Conservation (phyloP, 1,140 invertebrate genomes). For the Dufourea novaeangliae region DNA sequence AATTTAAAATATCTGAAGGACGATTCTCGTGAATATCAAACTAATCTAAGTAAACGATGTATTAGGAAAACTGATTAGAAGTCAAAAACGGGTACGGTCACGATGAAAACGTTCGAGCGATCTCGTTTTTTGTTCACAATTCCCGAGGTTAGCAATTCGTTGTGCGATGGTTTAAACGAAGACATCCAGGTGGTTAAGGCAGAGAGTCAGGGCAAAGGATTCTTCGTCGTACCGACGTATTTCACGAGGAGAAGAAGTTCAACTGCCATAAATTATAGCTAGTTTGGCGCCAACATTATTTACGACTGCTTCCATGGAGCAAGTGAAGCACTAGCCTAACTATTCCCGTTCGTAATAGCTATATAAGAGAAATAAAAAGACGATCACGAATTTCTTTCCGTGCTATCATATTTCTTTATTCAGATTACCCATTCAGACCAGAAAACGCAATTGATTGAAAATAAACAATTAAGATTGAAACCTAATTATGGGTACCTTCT, state of each 20-base stretch:
- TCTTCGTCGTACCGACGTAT: slow-evolving; percentile 1
- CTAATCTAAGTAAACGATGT: neutral
- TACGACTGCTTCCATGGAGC: slow-evolving; percentile 28
- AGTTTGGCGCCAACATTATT: slow-evolving; percentile 36
- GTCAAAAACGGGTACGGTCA: too few relatives aligned
- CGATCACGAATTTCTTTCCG: neutral
- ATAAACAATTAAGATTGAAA: too few relatives aligned
- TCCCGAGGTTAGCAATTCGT: neutral
- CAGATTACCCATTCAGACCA: too few relatives aligned
- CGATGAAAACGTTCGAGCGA: too few relatives aligned
- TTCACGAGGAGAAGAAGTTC: slow-evolving; percentile 8
- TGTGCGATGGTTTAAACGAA: neutral
- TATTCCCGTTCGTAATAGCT: neutral
- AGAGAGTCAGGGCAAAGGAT: neutral
- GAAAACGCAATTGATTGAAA: too few relatives aligned
- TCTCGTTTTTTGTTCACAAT: neutral
- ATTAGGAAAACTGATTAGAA: neutral
- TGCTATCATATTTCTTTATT: too few relatives aligned
- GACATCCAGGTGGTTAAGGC: neutral
- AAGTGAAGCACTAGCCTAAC: neutral
- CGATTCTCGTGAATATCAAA: neutral
- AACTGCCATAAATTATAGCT: slow-evolving; percentile 39
- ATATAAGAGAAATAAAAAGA: neutral
- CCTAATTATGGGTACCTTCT: too few relatives aligned
- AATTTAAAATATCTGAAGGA: too few relatives aligned